A percentile compares a stretch with the other conserved stretches of the same genome.
Evolutionary conservation across 2,888 invertebrate species (phyloP).

Genomic region (Pammene fasciana): DNA sequence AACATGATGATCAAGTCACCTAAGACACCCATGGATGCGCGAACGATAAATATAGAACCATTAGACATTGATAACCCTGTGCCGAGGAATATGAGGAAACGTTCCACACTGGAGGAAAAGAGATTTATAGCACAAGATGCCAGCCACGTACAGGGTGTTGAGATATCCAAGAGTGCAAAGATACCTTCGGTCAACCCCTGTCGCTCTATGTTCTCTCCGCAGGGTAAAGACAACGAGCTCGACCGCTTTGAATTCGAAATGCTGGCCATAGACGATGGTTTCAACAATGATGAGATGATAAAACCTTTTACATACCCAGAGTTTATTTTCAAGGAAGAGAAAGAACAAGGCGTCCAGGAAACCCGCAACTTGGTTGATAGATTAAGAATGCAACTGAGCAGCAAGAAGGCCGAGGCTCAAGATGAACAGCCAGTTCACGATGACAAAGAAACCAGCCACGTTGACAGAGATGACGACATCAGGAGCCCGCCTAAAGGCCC

Average conservation of each 20-base stretch:
- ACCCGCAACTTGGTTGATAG: constrained; percentile 93
- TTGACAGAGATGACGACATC: constrained; percentile 50
- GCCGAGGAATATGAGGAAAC: constrained; percentile 62
- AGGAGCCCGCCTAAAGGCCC: constrained; percentile 57
- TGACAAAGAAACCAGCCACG: constrained; percentile 52
- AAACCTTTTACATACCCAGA: constrained; percentile 87
- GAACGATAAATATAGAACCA: constrained; percentile 66
- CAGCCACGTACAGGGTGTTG: constrained; percentile 74
- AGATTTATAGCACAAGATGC: constrained; percentile 72
- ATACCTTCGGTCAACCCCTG: constrained; percentile 74
- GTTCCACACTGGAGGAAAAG: constrained; percentile 69
- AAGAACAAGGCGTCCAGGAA: constrained; percentile 91
- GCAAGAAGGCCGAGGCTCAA: constrained; percentile 84
- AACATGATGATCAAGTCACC: constrained; percentile 81
- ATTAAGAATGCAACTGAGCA: constrained; percentile 87
- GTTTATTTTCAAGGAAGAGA: constrained; percentile 89
- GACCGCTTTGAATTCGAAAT: constrained; percentile 84
- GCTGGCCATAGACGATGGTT: constrained; percentile 85
- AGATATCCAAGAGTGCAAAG: constrained; percentile 77
- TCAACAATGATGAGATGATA: constrained; percentile 85
- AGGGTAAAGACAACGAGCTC: constrained; percentile 85
- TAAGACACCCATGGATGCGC: constrained; percentile 79
- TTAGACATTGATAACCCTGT: constrained; percentile 67
- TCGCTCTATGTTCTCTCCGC: constrained; percentile 89
- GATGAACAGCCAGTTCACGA: constrained; percentile 62